Percentiles rank a stretch among this genome's conserved stretches.
Conservation (phyloP, 2,797 vertebrate genomes). For the Danio kyathit region DNA sequence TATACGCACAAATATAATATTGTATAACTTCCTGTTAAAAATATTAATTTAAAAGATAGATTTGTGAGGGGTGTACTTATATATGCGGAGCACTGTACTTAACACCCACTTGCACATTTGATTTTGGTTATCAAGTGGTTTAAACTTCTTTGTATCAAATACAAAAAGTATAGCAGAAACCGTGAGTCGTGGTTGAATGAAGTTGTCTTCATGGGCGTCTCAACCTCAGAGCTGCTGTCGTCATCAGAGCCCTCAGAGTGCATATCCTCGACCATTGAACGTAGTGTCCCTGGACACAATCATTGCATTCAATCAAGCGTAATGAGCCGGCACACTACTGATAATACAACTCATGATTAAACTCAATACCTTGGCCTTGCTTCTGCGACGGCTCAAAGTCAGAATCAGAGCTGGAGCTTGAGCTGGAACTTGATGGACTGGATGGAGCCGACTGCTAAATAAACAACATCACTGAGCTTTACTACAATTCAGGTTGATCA, state of each 20-base stretch:
- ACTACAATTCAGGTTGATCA: not conserved
- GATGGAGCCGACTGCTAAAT: conserved; percentile 87
- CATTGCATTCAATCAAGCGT: conserved; percentile 5
- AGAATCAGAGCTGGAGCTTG: conserved; percentile 94
- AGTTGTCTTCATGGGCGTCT: conserved; percentile 86
- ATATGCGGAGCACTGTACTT: too few relatives aligned
- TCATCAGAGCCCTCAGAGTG: conserved; percentile 93
- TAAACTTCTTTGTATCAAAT: not conserved
- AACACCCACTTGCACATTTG: not conserved
- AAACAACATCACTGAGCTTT: not conserved
- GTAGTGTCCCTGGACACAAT: conserved; percentile 78
- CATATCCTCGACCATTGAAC: conserved; percentile 95
- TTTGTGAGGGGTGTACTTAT: too few relatives aligned
- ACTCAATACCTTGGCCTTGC: conserved; percentile 89
- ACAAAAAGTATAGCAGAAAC: conserved; percentile 68
- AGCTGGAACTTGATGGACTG: conserved; percentile 92
- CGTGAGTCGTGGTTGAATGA: conserved; percentile 88
- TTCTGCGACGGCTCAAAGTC: conserved; percentile 96
- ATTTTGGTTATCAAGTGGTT: not conserved
- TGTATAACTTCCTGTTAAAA: too few relatives aligned
- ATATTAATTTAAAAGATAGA: too few relatives aligned
- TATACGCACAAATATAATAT: too few relatives aligned
- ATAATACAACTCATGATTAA: not conserved
- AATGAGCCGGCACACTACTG: not conserved
- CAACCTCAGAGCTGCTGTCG: conserved; percentile 94